Percentiles rank a stretch among this genome's conserved stretches.
Evolutionary conservation across 2,797 vertebrate species (phyloP).

Genomic region (Dromococcyx pavoninus): DNA sequence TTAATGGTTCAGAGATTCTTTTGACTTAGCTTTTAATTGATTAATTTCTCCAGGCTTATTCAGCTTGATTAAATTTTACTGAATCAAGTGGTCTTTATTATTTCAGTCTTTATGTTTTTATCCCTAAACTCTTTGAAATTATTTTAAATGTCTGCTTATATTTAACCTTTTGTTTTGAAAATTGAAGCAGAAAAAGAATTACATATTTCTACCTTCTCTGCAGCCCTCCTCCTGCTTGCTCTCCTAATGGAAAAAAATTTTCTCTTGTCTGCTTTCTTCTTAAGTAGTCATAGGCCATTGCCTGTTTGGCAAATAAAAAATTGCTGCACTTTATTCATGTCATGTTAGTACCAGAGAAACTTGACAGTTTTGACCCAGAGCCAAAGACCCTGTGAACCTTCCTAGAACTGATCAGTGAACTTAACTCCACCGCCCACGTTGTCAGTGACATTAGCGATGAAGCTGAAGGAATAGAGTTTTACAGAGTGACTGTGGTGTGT

Average conservation of each 20-base stretch:
- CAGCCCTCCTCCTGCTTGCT: background rate
- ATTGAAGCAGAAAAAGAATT: background rate
- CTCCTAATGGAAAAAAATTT: background rate
- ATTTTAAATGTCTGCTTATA: background rate
- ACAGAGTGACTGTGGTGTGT: background rate
- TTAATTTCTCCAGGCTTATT: background rate
- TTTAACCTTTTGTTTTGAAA: background rate
- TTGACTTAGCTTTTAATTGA: background rate
- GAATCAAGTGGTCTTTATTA: background rate
- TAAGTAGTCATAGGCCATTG: background rate
- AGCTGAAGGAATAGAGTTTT: background rate
- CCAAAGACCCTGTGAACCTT: constrained; percentile 9
- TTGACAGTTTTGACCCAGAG: constrained; percentile 8
- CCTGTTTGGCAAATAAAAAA: constrained; percentile 24
- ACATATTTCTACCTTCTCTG: background rate
- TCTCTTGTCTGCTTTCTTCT: background rate
- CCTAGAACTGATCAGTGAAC: background rate
- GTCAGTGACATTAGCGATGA: background rate
- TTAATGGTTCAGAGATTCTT: background rate
- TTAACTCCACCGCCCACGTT: background rate
- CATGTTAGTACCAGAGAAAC: constrained; percentile 17
- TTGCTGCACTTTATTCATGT: background rate
- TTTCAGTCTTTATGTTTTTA: background rate
- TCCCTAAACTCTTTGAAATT: background rate
- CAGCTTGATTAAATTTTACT: background rate